These are phyloP conservation scores for Harmothoe impar DNA, from an alignment of 2,888 invertebrate genomes.

Conservation along the genomic window DNA sequence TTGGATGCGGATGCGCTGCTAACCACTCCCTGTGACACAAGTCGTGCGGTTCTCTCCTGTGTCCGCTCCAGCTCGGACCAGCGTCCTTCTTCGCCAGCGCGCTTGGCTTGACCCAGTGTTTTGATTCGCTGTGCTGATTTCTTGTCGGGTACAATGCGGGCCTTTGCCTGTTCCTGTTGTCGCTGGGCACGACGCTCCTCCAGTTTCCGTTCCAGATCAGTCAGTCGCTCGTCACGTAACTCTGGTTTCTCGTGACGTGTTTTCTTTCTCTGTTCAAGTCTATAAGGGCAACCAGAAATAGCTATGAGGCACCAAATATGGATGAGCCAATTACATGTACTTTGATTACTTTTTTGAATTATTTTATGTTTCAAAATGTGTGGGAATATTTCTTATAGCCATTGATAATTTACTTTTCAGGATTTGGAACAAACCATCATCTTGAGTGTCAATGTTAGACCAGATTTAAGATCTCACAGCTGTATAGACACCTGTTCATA, in stretches of 20 bases:
- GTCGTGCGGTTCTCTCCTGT: conserved; percentile 76
- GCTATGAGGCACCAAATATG: not conserved
- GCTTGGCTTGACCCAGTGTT: conserved; percentile 74
- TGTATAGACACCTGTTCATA: too few species aligned
- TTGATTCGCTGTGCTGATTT: conserved; percentile 73
- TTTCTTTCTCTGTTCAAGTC: conserved; percentile 76
- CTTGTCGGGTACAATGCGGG: conserved; percentile 71
- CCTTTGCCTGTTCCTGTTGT: conserved; percentile 73
- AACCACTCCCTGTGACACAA: conserved; percentile 72
- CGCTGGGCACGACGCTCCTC: conserved; percentile 78
- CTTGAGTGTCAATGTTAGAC: too few species aligned
- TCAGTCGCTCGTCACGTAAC: conserved; percentile 75
- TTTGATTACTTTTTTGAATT: too few species aligned
- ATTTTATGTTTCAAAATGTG: too few species aligned
- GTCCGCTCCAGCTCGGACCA: conserved; percentile 80
- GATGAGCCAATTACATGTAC: too few species aligned
- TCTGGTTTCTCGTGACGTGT: conserved; percentile 69
- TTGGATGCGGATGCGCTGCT: conserved; percentile 68
- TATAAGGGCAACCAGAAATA: conserved; percentile 64
- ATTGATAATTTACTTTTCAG: too few species aligned
- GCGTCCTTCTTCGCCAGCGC: conserved; percentile 77
- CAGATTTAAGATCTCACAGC: too few species aligned
- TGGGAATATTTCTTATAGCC: too few species aligned
- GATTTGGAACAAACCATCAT: too few species aligned
- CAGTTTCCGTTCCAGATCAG: conserved; percentile 77